Base-by-base conservation (phyloP, 1,140 invertebrate genomes). In the Drosophila bipectinata region DNA sequence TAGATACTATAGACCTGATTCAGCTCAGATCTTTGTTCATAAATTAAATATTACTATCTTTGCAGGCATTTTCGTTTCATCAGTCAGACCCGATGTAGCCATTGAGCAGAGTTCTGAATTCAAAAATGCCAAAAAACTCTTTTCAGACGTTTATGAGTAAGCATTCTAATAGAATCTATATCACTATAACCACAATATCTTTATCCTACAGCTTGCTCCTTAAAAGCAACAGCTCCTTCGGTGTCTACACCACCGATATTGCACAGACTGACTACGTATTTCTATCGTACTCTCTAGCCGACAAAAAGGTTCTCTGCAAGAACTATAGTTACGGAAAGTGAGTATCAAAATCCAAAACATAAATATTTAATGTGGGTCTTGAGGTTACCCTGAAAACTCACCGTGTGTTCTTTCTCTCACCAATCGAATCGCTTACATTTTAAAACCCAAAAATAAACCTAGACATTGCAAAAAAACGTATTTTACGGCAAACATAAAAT, bases 381-480 rank as follows among this genome's bases (percentile, higher is more conserved):
- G 51, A 34, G 44, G 28, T 53, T 26, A 7, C 39, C 49, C 34
- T 37, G 52, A 58, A 47, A 62, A 37, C 44, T 77, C 56, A 74
- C 47, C 63, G 66, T 87, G 78, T 69, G 88, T 82, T 58, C 64
- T 85, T 72, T 88, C 68, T 88, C 69, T 87, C 62, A 71, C 69
- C 67, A 63, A 71, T 60, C 47, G 26, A 81, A 79, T 66, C 64
- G 61, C 77, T 79, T 61, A 62, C 71, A 66, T 59, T 56, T 44
- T 30, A 53, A 79, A 74, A 67, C 4, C 21, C 18, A 18, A 21
- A 15, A 15, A 44, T 12, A 44, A 15, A 44, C 3, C 41, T 76
- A 90, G 88, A 90, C 89, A 90, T 90, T 90, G 88, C 83, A 90
- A 90, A 81, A 90, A 90, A 88, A 90, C 88, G 52, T 90, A 90